A percentile compares a stretch with the other conserved stretches of the same genome.
Evolutionary conservation across 2,113 vertebrate genomes (phyloP).

Genomic region (Osmerus mordax): DNA sequence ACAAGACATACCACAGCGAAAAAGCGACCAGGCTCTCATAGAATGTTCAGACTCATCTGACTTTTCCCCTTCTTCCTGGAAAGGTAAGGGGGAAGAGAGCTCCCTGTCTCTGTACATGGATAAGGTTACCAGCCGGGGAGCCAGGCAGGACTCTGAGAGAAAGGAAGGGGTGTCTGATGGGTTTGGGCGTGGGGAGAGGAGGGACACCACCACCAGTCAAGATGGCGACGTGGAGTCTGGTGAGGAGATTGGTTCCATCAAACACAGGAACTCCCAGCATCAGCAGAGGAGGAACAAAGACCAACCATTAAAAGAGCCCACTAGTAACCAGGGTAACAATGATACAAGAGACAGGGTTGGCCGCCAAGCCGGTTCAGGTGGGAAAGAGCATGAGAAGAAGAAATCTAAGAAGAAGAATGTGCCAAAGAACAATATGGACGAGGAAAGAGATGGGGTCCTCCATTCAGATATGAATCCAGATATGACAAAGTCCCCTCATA

Average conservation of each 20-base stretch:
- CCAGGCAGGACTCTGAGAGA: constrained; percentile 40
- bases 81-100: constrained; percentile 59
- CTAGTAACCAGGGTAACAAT: constrained; percentile 10
- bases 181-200: constrained; percentile 52
- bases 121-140: constrained; percentile 39
- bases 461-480: constrained; percentile 20
- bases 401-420: constrained; percentile 57
- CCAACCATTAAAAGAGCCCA: neutral
- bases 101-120: constrained; percentile 64
- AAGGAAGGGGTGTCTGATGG: constrained; percentile 40
- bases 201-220: constrained; percentile 54
- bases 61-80: constrained; percentile 49
- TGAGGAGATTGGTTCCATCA: constrained; percentile 54
- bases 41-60: constrained; percentile 64
- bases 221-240: constrained; percentile 71
- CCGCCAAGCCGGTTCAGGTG: constrained; percentile 16
- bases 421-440: constrained; percentile 37
- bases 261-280: constrained; percentile 35
- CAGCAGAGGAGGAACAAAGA: constrained; percentile 52
- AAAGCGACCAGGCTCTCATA: constrained; percentile 41
- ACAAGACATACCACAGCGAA: constrained; percentile 41
- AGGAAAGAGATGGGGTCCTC: neutral
- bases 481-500: constrained; percentile 30
- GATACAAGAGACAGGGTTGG: constrained; percentile 12
- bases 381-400: constrained; percentile 49